These are phyloP conservation scores for Rhabdomys pumilio DNA, from an alignment of 2,797 vertebrate species.

Conservation along the genomic window DNA sequence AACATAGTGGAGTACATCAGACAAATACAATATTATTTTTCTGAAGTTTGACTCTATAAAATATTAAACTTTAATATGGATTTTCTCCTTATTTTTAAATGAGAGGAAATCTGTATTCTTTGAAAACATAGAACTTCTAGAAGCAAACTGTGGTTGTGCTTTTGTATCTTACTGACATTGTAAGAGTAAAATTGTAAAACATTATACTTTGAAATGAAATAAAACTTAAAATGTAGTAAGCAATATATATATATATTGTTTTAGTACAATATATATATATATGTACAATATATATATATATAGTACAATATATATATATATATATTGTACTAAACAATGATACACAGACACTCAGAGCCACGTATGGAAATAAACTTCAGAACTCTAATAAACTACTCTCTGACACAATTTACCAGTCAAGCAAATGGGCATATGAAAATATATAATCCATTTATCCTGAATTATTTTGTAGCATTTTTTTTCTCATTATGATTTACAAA, in stretches of 20 bases:
- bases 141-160: background rate
- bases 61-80: background rate
- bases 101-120: background rate
- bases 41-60: background rate
- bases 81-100: conserved; percentile 13
- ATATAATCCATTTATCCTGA: conserved; percentile 31
- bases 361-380: conserved; percentile 13
- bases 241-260: background rate
- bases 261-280: background rate
- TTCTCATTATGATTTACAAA: conserved; percentile 79
- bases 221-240: no score
- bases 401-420: conserved; percentile 77
- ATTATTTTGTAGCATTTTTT: conserved; percentile 58
- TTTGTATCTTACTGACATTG: background rate
- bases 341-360: background rate
- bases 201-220: background rate
- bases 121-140: background rate
- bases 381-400: background rate
- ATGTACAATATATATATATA: background rate
- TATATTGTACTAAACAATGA: background rate
- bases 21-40: background rate
- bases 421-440: conserved; percentile 79
- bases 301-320: background rate
- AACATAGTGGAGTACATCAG: background rate
- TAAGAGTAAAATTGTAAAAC: background rate